These are phyloP conservation scores for Talpa occidentalis DNA, from an alignment of 2,113 vertebrate genomes.

Conservation along the genomic window DNA sequence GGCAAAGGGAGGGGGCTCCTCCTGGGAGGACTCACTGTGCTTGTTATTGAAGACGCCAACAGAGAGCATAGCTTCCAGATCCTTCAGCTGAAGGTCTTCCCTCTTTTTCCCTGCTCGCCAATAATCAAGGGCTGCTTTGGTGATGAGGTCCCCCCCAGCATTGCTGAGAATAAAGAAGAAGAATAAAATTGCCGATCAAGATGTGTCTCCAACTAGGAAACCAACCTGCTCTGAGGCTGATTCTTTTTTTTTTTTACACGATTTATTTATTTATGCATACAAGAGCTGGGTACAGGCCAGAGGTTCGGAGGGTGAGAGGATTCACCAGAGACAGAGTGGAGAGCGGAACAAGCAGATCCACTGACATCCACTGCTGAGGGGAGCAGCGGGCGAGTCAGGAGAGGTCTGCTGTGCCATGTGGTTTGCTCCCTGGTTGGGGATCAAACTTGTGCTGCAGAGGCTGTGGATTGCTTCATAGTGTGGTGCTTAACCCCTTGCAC, in stretches of 20 bases:
- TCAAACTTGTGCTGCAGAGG: too few species aligned
- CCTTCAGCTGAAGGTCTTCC: slow-evolving; percentile 92
- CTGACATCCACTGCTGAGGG: too few species aligned
- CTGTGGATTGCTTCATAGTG: too few species aligned
- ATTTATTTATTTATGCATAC: too few species aligned
- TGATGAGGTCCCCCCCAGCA: slow-evolving; percentile 93
- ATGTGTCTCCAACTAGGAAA: neutral
- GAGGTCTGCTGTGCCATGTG: too few species aligned
- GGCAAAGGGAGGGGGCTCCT: neutral
- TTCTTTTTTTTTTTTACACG: neutral
- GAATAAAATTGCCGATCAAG: neutral
- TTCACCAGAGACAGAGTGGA: too few species aligned
- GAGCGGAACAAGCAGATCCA: too few species aligned
- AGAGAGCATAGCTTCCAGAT: slow-evolving; percentile 90
- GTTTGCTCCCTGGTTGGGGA: too few species aligned
- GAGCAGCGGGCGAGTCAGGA: too few species aligned
- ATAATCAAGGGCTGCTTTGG: slow-evolving; percentile 89
- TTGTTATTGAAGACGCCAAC: slow-evolving; percentile 94
- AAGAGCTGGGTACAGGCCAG: too few species aligned
- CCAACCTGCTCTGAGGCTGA: neutral
- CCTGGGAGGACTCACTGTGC: slow-evolving; percentile 89
- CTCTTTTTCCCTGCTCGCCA: slow-evolving; percentile 89
- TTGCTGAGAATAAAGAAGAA: slow-evolving; percentile 87
- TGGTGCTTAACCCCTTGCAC: too few species aligned
- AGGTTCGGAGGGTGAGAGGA: too few species aligned